Percentiles rank a stretch among this genome's conserved stretches.
These are phyloP conservation scores for Entelurus aequoreus DNA, from an alignment of 2,113 vertebrate genomes.

Conservation along the genomic window DNA sequence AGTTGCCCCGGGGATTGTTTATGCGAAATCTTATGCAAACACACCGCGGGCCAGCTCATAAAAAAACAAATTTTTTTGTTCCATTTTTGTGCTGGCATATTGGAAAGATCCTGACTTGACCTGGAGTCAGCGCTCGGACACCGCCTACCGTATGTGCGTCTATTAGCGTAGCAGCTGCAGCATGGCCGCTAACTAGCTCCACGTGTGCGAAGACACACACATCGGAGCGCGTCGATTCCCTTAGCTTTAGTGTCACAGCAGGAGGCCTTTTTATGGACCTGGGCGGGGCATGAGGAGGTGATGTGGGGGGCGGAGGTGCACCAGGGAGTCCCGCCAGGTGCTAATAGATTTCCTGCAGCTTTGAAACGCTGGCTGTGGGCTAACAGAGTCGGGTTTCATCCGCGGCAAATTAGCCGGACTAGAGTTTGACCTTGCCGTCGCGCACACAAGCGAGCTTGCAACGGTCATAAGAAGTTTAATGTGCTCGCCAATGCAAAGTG, in stretches of 20 bases:
- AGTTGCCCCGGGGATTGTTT: conserved; percentile 11
- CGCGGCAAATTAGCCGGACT: conserved; percentile 72
- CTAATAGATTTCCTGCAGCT: conserved; percentile 77
- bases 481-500: neutral
- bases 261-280: conserved; percentile 63
- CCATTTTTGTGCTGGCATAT: conserved; percentile 10
- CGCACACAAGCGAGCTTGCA: conserved; percentile 43
- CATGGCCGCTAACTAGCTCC: conserved; percentile 70
- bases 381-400: conserved; percentile 64
- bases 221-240: conserved; percentile 31
- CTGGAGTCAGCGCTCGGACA: conserved; percentile 16
- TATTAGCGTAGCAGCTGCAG: conserved; percentile 65
- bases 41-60: conserved; percentile 4
- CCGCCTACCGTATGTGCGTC: neutral
- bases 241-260: conserved; percentile 59
- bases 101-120: conserved; percentile 27
- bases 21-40: conserved; percentile 6
- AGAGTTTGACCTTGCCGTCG: conserved; percentile 65
- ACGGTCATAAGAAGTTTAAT: conserved; percentile 7
- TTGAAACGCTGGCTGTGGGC: conserved; percentile 64
- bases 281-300: conserved; percentile 58
- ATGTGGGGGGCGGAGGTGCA: conserved; percentile 31
- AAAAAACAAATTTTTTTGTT: neutral
- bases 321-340: conserved; percentile 64
- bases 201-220: conserved; percentile 60